These are phyloP conservation scores for Cyphomyrus discorhynchus DNA, from an alignment of 2,113 vertebrate species.

Conservation along the genomic window DNA sequence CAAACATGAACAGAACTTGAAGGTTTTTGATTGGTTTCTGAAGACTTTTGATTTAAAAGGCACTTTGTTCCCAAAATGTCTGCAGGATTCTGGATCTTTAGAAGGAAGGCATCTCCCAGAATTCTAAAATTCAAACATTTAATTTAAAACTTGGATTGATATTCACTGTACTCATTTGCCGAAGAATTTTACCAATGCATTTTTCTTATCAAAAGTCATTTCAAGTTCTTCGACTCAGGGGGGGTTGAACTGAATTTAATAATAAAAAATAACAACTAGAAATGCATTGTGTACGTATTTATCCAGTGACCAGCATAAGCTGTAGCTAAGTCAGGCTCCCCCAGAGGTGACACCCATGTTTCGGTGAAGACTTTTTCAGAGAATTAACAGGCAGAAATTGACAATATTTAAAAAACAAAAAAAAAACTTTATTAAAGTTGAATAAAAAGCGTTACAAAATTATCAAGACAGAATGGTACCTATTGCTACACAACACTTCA, in stretches of 20 bases:
- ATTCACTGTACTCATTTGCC: not conserved
- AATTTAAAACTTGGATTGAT: not conserved
- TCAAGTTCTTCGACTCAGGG: not conserved
- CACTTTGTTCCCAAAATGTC: not conserved
- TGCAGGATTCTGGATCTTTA: not conserved
- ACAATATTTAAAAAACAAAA: not conserved
- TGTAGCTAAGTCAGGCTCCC: not conserved
- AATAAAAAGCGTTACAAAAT: constrained; percentile 35
- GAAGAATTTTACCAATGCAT: not conserved
- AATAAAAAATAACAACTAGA: not conserved
- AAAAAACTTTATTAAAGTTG: constrained; percentile 17
- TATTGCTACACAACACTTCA: constrained; percentile 35
- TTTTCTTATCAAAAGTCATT: not conserved
- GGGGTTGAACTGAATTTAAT: not conserved
- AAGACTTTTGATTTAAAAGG: not conserved
- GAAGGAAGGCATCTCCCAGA: not conserved
- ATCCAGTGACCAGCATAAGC: not conserved
- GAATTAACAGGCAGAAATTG: not conserved
- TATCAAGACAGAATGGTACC: constrained; percentile 29
- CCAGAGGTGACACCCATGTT: not conserved
- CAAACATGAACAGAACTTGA: not conserved
- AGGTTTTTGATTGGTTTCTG: not conserved
- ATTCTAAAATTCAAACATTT: not conserved
- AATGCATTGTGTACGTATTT: not conserved
- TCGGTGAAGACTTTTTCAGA: not conserved